Percentiles rank a stretch among this genome's conserved stretches.
phyloP scores from a whole-genome alignment of 1,140 invertebrate genomes.

The Thaumatotibia leucotreta region DNA sequence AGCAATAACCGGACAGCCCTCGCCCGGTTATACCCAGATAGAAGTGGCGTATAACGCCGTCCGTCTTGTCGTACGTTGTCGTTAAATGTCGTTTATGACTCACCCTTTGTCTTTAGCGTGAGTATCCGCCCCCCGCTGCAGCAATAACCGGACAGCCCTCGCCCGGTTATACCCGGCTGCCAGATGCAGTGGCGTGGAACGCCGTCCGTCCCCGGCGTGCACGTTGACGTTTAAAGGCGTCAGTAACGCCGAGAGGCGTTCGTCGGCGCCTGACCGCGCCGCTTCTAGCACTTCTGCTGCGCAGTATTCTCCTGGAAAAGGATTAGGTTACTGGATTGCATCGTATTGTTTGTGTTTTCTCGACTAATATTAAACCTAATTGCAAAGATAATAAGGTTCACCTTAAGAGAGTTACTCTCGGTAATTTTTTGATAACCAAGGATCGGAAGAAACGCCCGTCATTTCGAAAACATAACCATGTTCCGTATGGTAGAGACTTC shows the following conservation, averaged over 20 bases:
- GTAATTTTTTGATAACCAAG: too few relatives aligned
- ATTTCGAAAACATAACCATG: too few relatives aligned
- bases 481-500: too few relatives aligned
- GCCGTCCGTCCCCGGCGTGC: constrained; percentile 94
- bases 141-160: constrained; percentile 91
- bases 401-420: too few relatives aligned
- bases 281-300: constrained; percentile 96
- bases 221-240: constrained; percentile 98
- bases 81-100: constrained; percentile 15
- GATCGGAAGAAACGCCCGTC: too few relatives aligned
- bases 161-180: constrained; percentile 97
- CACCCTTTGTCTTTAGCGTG: constrained; percentile 96
- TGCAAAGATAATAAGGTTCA: too few relatives aligned
- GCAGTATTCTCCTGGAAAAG: constrained; percentile 86
- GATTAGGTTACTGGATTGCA: too few relatives aligned
- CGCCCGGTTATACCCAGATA: too few relatives aligned
- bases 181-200: constrained; percentile 94
- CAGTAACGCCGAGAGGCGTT: constrained; percentile 87
- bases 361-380: too few relatives aligned
- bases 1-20: too few relatives aligned
- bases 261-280: constrained; percentile 92
- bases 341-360: too few relatives aligned
- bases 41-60: constrained; percentile 88
- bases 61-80: constrained; percentile 77
- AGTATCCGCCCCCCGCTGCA: constrained; percentile 95